Evolutionary conservation across 2,888 invertebrate species (phyloP).

Genomic region (Eupsilia transversa): DNA sequence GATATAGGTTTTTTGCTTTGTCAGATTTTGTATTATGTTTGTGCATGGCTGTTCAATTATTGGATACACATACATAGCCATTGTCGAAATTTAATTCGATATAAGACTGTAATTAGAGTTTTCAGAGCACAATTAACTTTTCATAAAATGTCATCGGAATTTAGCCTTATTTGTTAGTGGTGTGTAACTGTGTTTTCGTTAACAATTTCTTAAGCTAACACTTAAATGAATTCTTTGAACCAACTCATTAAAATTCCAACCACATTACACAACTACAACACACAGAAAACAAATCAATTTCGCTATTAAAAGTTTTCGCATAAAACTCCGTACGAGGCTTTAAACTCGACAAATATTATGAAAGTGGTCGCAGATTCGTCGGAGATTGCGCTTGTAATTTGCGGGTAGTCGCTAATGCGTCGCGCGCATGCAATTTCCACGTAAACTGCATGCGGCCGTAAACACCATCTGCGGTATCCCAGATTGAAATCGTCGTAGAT

Average conservation of each 20-base stretch:
- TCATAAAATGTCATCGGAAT: too few species aligned
- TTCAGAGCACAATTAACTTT: neutral
- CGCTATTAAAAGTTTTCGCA: constrained; percentile 53
- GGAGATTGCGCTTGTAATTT: constrained; percentile 74
- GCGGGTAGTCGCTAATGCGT: constrained; percentile 73
- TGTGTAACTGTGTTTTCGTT: neutral
- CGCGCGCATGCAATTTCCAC: constrained; percentile 78
- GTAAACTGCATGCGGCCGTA: constrained; percentile 71
- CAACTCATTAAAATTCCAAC: constrained; percentile 34
- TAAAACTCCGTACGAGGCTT: constrained; percentile 44
- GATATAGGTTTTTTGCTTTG: neutral
- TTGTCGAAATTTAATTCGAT: too few species aligned
- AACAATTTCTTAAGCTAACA: neutral
- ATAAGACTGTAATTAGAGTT: neutral
- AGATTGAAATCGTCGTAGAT: constrained; percentile 73
- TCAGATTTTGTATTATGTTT: neutral
- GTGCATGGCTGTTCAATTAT: too few species aligned
- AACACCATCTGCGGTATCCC: constrained; percentile 73
- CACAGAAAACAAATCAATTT: constrained; percentile 41
- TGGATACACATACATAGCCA: too few species aligned
- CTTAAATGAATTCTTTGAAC: neutral
- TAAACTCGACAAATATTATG: constrained; percentile 57
- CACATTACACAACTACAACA: constrained; percentile 19
- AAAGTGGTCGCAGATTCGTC: constrained; percentile 61
- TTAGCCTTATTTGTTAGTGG: neutral